Evolutionary conservation across 2,113 vertebrate genomes (phyloP), one percentile per base, ranked within the genome.

Genomic region (Platanista minor): DNA sequence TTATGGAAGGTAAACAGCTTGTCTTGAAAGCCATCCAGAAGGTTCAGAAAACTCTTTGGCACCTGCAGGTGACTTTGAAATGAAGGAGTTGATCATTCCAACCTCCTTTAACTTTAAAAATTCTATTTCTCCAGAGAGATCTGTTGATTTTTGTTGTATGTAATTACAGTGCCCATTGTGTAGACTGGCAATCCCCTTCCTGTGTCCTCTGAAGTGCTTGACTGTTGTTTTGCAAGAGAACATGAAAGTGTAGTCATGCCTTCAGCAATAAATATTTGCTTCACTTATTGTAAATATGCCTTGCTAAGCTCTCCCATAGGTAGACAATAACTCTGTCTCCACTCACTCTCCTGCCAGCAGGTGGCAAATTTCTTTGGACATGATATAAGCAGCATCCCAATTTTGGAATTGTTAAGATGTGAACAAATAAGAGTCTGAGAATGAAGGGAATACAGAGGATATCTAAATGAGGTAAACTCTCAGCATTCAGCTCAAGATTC

Each of bases 241-340:
- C 96, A 84, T 59, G 15, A 90, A 91, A 74, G 84, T 69, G 17
- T 39, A 83, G 72, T 72, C 84, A 87, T 64, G 57, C 92, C 90
- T 97, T 96, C 49, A 81, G 94, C 87, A 87, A 66, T 89, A 89
- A 90, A 69, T 43, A 92, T 64, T 75, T 94, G 85, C 66, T 72
- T 92, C 92, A 49, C 80, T 94, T 92, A 62, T 2, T 89, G 72
- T 80, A 75, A 91, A 78, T 39, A 49, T 7, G 25, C 61, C 15
- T 33, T 0, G 0, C 80, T 52, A 83, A 95, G 80, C 83, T 90
- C 80, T 90, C 83, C 86, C 83, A 14, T 1, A 59, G 87, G 52
- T 29, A 59, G 67, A 39, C 5, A 36, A 25, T 41, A 52, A 27
- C n/a, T 69, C 61, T 87, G 41, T 87, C 71, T 88, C 83, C 57